phyloP scores from a whole-genome alignment of 2,888 invertebrate species.

The Sympetrum striolatum region DNA sequence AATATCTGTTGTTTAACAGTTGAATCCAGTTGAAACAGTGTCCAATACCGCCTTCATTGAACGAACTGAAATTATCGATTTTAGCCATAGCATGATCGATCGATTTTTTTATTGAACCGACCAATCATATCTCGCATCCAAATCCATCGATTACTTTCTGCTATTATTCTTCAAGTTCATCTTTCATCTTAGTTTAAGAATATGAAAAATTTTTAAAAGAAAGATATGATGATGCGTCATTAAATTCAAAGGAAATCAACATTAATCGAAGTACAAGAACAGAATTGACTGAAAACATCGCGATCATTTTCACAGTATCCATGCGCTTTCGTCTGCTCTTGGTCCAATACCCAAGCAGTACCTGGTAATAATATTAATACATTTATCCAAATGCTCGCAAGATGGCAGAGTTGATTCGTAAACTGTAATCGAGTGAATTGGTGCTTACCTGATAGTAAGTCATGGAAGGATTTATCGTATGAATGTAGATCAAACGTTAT shows the following conservation, averaged over 20 bases:
- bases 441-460: not conserved
- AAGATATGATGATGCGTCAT: not conserved
- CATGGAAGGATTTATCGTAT: not conserved
- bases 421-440: not conserved
- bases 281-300: not conserved
- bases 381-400: not conserved
- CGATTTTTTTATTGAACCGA: slow-evolving; percentile 41
- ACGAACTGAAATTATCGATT: slow-evolving; percentile 11
- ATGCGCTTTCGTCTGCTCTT: not conserved
- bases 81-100: slow-evolving; percentile 25
- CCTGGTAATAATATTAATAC: not conserved
- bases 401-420: slow-evolving; percentile 22
- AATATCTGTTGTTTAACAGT: not conserved
- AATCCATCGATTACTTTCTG: slow-evolving; percentile 44
- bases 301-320: not conserved
- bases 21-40: not conserved
- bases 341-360: not conserved
- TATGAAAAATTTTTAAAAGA: not conserved
- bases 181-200: not conserved
- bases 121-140: slow-evolving; percentile 43
- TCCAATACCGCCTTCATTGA: slow-evolving; percentile 6
- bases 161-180: not conserved
- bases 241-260: not conserved
- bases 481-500: not conserved
- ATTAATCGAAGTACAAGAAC: not conserved